Evolutionary conservation across 2,888 invertebrate species (phyloP), one percentile per base, ranked within the genome.

Genomic region (Pandemis cinnamomeana): DNA sequence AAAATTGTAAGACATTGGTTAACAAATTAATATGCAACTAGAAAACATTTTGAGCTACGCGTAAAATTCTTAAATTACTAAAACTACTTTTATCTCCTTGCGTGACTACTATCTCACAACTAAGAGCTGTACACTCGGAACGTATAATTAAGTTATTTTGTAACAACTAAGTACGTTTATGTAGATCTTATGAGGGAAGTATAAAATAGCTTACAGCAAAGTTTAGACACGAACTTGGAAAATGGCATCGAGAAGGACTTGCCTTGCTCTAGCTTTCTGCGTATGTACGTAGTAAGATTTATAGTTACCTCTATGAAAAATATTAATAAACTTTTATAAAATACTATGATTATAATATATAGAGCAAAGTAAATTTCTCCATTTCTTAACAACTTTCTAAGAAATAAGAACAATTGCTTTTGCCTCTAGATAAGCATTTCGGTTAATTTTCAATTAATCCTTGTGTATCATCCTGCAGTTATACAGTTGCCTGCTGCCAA

Each of bases 41-140:
- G 27, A 36, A 36, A 36, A 36, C 4, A 36, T 36, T 36, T 36
- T 27, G 27, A 27, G 27, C 27, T 36, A 48, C 48, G 5, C 53
- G 15, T 53, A 53, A 53, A 53, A 15, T 53, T 7, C 10, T 7
- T 8, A 55, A 55, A 62, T 44, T 44, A 20, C 15, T 13, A 20
- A 46, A 13, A 41, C 63, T 7, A 63, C 20, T 15, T 44, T 53
- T 60, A 70, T 72, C 71, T 62, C 62, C 69, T 81, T 77, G 81
- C 81, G 81, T 81, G 81, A 78, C 71, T 77, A 75, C 75, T 80
- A 81, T 81, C 80, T 74, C 51, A 58, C 46, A 0, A 58, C 11
- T 27, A 11, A 27, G 55, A 15, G 7, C 1, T 20, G 7, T n/a
- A 20, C 11, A 51, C 51, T 51, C n/a, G 6, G 10, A 41, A 44